phyloP scores from a whole-genome alignment of 1,140 invertebrate species.

The Drosophila nebulosa region DNA sequence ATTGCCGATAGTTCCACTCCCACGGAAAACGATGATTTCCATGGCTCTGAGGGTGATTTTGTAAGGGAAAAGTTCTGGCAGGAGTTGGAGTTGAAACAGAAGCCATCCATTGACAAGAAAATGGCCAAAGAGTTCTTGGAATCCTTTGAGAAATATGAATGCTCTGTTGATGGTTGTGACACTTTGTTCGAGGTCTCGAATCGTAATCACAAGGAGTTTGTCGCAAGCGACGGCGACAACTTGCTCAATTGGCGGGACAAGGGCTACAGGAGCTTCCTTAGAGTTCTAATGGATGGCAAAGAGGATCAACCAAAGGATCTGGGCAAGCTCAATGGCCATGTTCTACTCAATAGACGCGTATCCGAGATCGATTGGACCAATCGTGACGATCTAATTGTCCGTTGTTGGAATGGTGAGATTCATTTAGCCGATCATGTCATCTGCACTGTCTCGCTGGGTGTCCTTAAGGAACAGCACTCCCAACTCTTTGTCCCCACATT shows the following conservation, averaged over 20 bases:
- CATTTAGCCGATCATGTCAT: slow-evolving; percentile 85
- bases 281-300: slow-evolving; percentile 82
- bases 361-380: slow-evolving; percentile 81
- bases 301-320: slow-evolving; percentile 24
- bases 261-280: slow-evolving; percentile 84
- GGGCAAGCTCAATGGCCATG: slow-evolving; percentile 61
- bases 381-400: slow-evolving; percentile 74
- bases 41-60: background rate
- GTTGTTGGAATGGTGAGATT: slow-evolving; percentile 83
- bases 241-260: slow-evolving; percentile 84
- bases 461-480: slow-evolving; percentile 84
- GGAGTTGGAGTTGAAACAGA: background rate
- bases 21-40: background rate
- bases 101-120: slow-evolving; percentile 32
- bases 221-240: slow-evolving; percentile 83
- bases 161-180: slow-evolving; percentile 83
- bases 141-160: slow-evolving; percentile 81
- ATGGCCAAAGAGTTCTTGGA: slow-evolving; percentile 26
- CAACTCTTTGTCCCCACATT: slow-evolving; percentile 84
- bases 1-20: background rate
- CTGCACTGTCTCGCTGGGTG: slow-evolving; percentile 86
- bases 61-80: background rate
- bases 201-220: slow-evolving; percentile 81
- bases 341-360: slow-evolving; percentile 82
- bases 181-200: slow-evolving; percentile 84